A percentile compares a stretch with the other conserved stretches of the same genome.
phyloP scores from a whole-genome alignment of 2,888 invertebrate genomes.

The Priocnemis perturbator region DNA sequence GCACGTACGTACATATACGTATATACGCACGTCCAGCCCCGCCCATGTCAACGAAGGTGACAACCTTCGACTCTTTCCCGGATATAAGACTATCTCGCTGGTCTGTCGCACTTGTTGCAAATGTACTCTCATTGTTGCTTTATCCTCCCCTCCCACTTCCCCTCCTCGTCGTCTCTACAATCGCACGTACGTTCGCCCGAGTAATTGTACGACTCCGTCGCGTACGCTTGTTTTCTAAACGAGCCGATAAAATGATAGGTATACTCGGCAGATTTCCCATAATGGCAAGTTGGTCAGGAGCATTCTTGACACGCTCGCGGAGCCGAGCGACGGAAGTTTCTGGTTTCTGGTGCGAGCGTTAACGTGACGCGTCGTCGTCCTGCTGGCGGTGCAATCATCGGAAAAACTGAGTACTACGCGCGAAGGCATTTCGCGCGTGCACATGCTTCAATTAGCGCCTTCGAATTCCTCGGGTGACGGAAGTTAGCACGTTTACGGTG shows the following conservation, averaged over 20 bases:
- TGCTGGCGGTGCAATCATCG: too few species aligned
- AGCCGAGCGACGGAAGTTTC: too few species aligned
- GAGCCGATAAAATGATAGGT: constrained; percentile 57
- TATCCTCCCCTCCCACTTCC: constrained; percentile 27
- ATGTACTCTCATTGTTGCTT: constrained; percentile 60
- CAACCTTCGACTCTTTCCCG: constrained; percentile 63
- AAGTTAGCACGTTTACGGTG: too few species aligned
- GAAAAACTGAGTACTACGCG: neutral
- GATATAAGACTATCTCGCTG: constrained; percentile 59
- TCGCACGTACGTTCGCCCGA: constrained; percentile 6
- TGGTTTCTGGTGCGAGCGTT: too few species aligned
- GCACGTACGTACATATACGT: constrained; percentile 35
- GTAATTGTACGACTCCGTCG: constrained; percentile 37
- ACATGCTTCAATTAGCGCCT: too few species aligned
- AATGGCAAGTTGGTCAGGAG: constrained; percentile 29
- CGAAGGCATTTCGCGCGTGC: constrained; percentile 37
- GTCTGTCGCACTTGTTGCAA: constrained; percentile 56
- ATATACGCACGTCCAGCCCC: constrained; percentile 4
- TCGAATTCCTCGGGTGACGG: too few species aligned
- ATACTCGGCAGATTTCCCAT: constrained; percentile 39
- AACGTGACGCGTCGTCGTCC: too few species aligned
- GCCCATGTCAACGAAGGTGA: constrained; percentile 57
- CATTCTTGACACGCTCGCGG: constrained; percentile 13
- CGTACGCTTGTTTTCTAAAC: constrained; percentile 55
- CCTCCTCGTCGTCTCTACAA: constrained; percentile 32